Evolutionary conservation across 35 echinoderm and acorn worm genomes (phyloP).

Genomic region (Chiridota heheva): DNA sequence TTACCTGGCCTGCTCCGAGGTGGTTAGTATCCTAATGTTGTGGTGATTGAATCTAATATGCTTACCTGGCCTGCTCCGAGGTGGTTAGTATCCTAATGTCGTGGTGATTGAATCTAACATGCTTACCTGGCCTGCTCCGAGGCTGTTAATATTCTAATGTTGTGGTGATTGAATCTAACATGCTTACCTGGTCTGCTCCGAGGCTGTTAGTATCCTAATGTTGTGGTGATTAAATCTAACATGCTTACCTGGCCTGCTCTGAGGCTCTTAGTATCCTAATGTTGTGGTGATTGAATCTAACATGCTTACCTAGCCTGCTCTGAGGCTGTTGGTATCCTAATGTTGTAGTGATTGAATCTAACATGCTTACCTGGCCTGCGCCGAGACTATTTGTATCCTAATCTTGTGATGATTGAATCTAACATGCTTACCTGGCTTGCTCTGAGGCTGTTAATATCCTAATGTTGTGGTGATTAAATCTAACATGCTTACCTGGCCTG

Average conservation of each 20-base stretch:
- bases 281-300: constrained; percentile 96
- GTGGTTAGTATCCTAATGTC: constrained; percentile 19
- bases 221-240: constrained; percentile 98
- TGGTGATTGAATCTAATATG: constrained; percentile 22
- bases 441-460: constrained; percentile 78
- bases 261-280: constrained; percentile 81
- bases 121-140: constrained; percentile 6
- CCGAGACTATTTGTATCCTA: constrained; percentile 72
- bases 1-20: background rate
- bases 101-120: background rate
- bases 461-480: constrained; percentile 95
- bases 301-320: no score
- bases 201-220: constrained; percentile 76
- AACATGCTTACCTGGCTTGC: no score
- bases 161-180: constrained; percentile 97
- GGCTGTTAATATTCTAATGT: constrained; percentile 76
- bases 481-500: no score
- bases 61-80: background rate
- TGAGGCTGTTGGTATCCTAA: constrained; percentile 76
- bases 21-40: background rate
- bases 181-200: no score
- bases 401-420: constrained; percentile 96
- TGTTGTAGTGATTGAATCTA: constrained; percentile 95
- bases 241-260: no score
- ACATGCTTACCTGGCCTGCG: no score